phyloP scores from a whole-genome alignment of 2,888 invertebrate species.

The Pterostichus niger region DNA sequence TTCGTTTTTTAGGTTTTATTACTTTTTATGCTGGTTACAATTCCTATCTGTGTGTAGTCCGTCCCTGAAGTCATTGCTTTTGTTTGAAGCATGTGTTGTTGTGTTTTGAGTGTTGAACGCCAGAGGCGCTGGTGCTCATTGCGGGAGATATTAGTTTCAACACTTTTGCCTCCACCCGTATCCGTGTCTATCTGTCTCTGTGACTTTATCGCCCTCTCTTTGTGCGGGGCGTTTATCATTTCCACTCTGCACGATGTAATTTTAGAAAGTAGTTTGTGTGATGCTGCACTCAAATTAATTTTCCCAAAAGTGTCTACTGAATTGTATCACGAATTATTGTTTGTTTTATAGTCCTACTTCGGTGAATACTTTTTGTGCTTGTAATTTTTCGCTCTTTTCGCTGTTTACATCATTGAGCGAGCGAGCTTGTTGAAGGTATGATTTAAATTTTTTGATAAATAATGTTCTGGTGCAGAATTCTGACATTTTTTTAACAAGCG shows the following conservation, averaged over 20 bases:
- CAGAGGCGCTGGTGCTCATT: constrained; percentile 10
- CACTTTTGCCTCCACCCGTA: constrained; percentile 24
- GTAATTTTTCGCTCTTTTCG: constrained; percentile 2
- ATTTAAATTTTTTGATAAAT: background rate
- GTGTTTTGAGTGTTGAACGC: constrained; percentile 15
- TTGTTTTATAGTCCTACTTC: constrained; percentile 2
- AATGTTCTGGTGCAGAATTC: no score
- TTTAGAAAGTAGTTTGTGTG: constrained; percentile 49
- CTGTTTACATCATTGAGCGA: background rate
- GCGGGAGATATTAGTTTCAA: constrained; percentile 46
- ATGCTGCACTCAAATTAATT: constrained; percentile 40
- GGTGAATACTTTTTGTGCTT: background rate
- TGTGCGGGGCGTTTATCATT: constrained; percentile 38
- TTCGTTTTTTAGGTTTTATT: no score
- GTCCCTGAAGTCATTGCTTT: constrained; percentile 1
- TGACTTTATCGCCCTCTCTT: constrained; percentile 46
- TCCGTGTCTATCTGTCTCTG: constrained; percentile 13
- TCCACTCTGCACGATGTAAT: constrained; percentile 34
- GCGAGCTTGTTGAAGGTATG: background rate
- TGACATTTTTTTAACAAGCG: no score
- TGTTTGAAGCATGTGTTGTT: constrained; percentile 26
- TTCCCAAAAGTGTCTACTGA: constrained; percentile 17
- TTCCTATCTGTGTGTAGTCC: background rate
- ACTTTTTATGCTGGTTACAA: background rate
- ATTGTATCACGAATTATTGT: constrained; percentile 38